These are phyloP conservation scores for Patella depressa DNA, from an alignment of 2,888 invertebrate genomes.

Conservation along the genomic window DNA sequence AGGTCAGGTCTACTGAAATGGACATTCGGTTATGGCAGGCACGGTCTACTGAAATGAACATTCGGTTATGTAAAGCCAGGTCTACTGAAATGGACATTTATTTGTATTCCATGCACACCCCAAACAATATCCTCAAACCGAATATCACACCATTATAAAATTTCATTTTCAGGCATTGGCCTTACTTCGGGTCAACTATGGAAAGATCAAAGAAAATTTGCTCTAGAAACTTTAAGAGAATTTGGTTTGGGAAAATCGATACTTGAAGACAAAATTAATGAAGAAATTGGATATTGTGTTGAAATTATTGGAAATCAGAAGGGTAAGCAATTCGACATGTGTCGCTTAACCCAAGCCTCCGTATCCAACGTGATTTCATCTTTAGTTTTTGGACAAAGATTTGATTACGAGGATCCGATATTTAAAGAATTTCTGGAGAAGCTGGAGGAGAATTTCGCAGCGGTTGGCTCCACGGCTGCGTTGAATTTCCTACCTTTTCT, in stretches of 20 bases:
- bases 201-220: constrained; percentile 23
- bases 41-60: too few species aligned
- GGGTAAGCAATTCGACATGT: constrained; percentile 14
- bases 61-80: too few species aligned
- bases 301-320: constrained; percentile 4
- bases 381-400: constrained; percentile 22
- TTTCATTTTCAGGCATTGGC: constrained; percentile 14
- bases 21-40: too few species aligned
- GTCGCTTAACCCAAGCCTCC: not conserved
- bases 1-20: too few species aligned
- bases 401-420: constrained; percentile 23
- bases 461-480: not conserved
- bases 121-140: too few species aligned
- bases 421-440: constrained; percentile 20
- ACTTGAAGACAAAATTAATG: constrained; percentile 25
- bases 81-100: too few species aligned
- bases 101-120: too few species aligned
- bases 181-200: constrained; percentile 16
- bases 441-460: constrained; percentile 16
- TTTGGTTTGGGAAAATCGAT: constrained; percentile 21
- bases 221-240: constrained; percentile 19
- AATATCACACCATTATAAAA: too few species aligned
- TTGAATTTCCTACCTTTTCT: constrained; percentile 36
- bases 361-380: constrained; percentile 28
- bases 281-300: constrained; percentile 20